Evolutionary conservation across 2,888 invertebrate species (phyloP).

Genomic region (Trissonchulus sp.): DNA sequence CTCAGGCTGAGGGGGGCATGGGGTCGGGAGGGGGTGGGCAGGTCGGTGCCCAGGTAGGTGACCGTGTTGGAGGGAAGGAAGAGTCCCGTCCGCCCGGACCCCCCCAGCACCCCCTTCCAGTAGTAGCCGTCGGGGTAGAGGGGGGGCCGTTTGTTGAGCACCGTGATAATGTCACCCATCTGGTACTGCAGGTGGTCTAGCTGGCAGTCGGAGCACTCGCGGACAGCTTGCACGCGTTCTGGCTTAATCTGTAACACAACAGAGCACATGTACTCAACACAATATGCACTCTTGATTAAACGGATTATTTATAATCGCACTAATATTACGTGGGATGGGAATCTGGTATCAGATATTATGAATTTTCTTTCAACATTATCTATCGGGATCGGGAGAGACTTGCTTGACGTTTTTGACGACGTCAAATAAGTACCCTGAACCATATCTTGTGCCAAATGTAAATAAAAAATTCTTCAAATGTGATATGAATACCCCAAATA

Average conservation of each 20-base stretch:
- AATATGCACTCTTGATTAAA: too few relatives aligned
- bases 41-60: slow-evolving; percentile 62
- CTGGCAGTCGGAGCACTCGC: slow-evolving; percentile 59
- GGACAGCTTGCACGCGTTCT: slow-evolving; percentile 80
- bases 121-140: slow-evolving; percentile 53
- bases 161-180: slow-evolving; percentile 82
- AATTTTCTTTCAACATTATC: too few relatives aligned
- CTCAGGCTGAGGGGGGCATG: background rate
- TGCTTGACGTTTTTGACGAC: too few relatives aligned
- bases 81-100: slow-evolving; percentile 81
- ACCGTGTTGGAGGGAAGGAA: slow-evolving; percentile 85
- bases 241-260: slow-evolving; percentile 65
- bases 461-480: too few relatives aligned
- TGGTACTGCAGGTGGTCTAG: slow-evolving; percentile 73
- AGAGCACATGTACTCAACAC: too few relatives aligned
- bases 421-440: too few relatives aligned
- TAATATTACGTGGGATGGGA: too few relatives aligned
- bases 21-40: background rate
- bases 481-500: too few relatives aligned
- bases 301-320: too few relatives aligned
- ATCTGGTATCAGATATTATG: too few relatives aligned
- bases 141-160: slow-evolving; percentile 68
- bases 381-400: too few relatives aligned
- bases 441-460: too few relatives aligned
- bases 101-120: slow-evolving; percentile 83